These are phyloP conservation scores for Psylliodes chrysocephalus DNA, from an alignment of 2,888 invertebrate species.

Conservation along the genomic window DNA sequence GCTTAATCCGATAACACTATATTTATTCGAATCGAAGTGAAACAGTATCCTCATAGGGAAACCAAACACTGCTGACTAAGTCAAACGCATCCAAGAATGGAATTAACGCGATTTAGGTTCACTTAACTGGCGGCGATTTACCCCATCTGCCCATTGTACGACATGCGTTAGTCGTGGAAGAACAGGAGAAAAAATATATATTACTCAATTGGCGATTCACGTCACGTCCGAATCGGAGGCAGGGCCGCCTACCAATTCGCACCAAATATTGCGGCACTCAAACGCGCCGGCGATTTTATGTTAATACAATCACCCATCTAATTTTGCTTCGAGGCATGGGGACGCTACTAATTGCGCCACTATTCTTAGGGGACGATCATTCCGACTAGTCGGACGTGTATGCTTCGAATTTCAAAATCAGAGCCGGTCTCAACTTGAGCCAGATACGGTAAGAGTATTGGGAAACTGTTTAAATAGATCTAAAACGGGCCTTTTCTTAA, in stretches of 20 bases:
- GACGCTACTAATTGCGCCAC: slow-evolving; percentile 47
- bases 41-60: background rate
- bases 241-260: slow-evolving; percentile 43
- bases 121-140: slow-evolving; percentile 10
- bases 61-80: slow-evolving; percentile 3
- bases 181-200: background rate
- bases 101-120: slow-evolving; percentile 9
- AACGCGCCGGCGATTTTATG: slow-evolving; percentile 47
- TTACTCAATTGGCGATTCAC: slow-evolving; percentile 13
- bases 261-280: slow-evolving; percentile 45
- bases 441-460: no score
- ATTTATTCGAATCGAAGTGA: background rate
- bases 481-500: no score
- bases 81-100: background rate
- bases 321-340: slow-evolving; percentile 39
- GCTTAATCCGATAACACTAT: background rate
- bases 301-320: slow-evolving; percentile 52
- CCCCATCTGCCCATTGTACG: slow-evolving; percentile 5
- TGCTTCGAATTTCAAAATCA: background rate
- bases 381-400: background rate
- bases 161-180: background rate
- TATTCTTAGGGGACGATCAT: slow-evolving; percentile 27
- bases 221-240: slow-evolving; percentile 30
- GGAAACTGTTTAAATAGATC: no score
- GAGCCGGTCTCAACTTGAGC: no score